Conservation (phyloP, 2,113 vertebrate species). For the Ardeotis arabs region DNA sequence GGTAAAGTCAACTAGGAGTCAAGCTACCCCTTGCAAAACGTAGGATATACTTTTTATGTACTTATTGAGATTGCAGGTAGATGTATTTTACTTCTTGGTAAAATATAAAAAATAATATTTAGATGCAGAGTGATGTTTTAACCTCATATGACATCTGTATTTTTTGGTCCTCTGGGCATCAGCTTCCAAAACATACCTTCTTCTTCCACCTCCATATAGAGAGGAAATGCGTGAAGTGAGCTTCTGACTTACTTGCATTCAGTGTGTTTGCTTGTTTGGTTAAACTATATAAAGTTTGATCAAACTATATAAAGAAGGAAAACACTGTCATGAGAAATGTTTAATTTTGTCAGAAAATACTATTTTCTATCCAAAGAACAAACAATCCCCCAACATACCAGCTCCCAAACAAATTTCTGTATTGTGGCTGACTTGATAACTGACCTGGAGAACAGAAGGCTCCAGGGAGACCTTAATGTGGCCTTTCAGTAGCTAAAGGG, state of each 20-base stretch:
- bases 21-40: background rate
- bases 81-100: background rate
- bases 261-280: background rate
- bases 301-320: background rate
- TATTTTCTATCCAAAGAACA: background rate
- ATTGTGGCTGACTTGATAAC: background rate
- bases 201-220: background rate
- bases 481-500: no score
- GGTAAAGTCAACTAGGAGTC: background rate
- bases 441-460: no score
- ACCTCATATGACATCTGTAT: background rate
- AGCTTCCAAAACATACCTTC: background rate
- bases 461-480: no score
- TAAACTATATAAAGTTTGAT: no score
- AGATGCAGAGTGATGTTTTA: background rate
- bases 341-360: background rate
- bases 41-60: accelerated
- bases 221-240: background rate
- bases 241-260: background rate
- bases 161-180: background rate
- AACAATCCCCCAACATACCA: background rate
- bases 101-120: background rate
- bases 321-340: background rate
- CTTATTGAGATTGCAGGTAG: background rate
- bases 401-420: background rate